Conservation (phyloP, 2,113 vertebrate genomes). For the Canis aureus region DNA sequence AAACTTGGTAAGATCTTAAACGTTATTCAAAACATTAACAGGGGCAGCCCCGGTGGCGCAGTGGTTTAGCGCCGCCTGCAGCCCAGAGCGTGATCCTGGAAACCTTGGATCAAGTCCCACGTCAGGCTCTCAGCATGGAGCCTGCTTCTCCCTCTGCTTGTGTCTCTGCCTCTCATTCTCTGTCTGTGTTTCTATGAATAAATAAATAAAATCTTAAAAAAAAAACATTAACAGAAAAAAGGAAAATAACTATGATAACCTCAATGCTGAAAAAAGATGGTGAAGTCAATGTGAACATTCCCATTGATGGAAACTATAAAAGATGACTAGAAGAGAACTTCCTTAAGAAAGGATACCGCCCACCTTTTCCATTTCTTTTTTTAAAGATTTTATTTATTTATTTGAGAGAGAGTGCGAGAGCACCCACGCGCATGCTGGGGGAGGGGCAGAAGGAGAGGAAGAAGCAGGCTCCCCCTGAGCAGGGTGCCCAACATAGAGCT, state of each 20-base stretch:
- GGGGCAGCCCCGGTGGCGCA: too few relatives aligned
- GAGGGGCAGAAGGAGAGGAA: neutral
- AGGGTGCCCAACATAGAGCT: neutral
- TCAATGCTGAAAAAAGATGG: neutral
- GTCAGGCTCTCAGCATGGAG: too few relatives aligned
- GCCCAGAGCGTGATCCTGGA: too few relatives aligned
- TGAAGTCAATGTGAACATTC: neutral
- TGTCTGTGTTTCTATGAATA: too few relatives aligned
- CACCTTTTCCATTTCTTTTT: neutral
- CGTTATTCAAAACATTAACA: neutral
- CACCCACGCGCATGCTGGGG: neutral
- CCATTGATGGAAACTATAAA: neutral
- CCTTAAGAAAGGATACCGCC: neutral
- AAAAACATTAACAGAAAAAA: neutral
- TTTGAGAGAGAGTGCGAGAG: neutral
- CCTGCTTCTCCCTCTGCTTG: too few relatives aligned
- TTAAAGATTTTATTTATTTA: neutral
- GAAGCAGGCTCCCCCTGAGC: neutral
- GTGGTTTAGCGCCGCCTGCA: too few relatives aligned
- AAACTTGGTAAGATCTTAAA: neutral
- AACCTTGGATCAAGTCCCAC: too few relatives aligned
- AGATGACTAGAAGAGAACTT: neutral
- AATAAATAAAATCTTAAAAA: too few relatives aligned
- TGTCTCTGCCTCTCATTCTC: too few relatives aligned
- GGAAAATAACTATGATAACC: neutral